Evolutionary conservation across 2,113 vertebrate genomes (phyloP).

Genomic region (Anhinga anhinga): DNA sequence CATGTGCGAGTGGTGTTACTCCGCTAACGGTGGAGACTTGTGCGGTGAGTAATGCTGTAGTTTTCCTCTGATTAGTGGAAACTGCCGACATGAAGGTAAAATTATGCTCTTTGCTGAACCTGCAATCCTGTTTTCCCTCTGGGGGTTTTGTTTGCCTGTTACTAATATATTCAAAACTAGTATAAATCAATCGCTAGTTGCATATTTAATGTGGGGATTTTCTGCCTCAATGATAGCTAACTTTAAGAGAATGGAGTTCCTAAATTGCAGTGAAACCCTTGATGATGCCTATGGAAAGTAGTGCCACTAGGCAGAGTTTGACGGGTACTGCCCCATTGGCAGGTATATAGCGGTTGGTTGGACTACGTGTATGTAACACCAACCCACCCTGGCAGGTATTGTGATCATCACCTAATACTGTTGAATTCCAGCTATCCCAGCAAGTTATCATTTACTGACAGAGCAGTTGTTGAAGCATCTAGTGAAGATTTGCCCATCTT

Average conservation of each 20-base stretch:
- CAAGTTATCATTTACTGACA: not conserved
- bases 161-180: not conserved
- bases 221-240: not conserved
- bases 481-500: not conserved
- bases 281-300: not conserved
- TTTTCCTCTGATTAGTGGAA: not conserved
- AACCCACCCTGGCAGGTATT: not conserved
- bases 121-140: not conserved
- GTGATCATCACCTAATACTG: not conserved
- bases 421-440: not conserved
- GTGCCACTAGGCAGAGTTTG: not conserved
- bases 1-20: accelerated
- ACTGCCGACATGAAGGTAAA: not conserved
- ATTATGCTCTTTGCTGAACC: not conserved
- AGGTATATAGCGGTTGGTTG: not conserved
- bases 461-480: not conserved
- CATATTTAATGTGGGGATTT: not conserved
- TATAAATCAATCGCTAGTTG: not conserved
- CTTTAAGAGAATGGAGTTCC: not conserved
- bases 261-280: not conserved
- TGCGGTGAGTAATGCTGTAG: not conserved
- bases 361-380: too few relatives aligned
- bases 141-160: not conserved
- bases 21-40: not conserved
- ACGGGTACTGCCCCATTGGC: not conserved